These are phyloP conservation scores for Palythoa heliodiscus DNA, from an alignment of 92 coral and sea anemone species.

Conservation along the genomic window DNA sequence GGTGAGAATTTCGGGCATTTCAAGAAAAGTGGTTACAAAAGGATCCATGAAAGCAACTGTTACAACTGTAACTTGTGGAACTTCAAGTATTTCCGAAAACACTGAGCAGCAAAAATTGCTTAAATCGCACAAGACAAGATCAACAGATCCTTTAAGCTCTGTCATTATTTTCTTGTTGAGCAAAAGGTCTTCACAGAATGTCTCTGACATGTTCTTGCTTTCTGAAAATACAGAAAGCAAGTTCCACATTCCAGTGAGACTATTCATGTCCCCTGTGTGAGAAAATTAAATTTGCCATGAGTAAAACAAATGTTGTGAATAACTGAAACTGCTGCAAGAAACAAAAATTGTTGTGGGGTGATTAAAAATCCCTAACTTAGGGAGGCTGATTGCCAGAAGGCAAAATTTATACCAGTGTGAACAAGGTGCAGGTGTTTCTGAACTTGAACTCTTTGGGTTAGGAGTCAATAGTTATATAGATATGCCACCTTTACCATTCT, in stretches of 20 bases:
- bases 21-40: neutral
- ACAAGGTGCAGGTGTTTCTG: too few relatives aligned
- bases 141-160: constrained; percentile 39
- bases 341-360: too few relatives aligned
- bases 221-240: neutral
- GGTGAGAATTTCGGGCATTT: constrained; percentile 15
- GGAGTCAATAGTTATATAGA: too few relatives aligned
- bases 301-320: neutral
- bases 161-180: constrained; percentile 24
- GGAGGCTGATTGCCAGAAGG: too few relatives aligned
- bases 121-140: constrained; percentile 50
- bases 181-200: constrained; percentile 47
- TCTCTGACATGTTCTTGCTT: neutral
- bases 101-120: constrained; percentile 41
- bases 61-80: constrained; percentile 32
- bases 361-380: too few relatives aligned
- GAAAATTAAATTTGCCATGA: neutral
- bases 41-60: constrained; percentile 38
- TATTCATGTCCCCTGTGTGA: constrained; percentile 5
- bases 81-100: constrained; percentile 45
- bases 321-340: too few relatives aligned
- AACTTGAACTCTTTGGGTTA: too few relatives aligned
- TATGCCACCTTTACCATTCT: too few relatives aligned
- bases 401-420: too few relatives aligned
- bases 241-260: constrained; percentile 30